Conservation (phyloP, 2,797 vertebrate genomes). For the Xiphorhynchus erythropygius region DNA sequence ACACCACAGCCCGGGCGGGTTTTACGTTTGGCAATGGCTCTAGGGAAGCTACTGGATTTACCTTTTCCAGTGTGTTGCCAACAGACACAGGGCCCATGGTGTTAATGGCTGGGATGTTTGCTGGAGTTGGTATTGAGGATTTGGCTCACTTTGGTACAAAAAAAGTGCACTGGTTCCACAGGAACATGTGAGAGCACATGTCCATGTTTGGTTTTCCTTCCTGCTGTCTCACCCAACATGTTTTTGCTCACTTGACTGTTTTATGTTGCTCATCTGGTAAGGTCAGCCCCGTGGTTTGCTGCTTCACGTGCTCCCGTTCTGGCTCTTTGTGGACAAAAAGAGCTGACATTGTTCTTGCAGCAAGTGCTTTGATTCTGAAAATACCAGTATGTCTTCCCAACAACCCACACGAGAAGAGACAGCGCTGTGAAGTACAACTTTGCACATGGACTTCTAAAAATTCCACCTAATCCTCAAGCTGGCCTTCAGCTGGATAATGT, state of each 20-base stretch:
- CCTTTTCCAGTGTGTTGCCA: fast-evolving
- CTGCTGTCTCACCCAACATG: neutral
- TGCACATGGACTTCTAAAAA: neutral
- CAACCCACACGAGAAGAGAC: fast-evolving
- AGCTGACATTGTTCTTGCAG: neutral
- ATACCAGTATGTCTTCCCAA: neutral
- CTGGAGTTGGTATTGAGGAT: fast-evolving
- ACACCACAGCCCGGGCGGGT: fast-evolving
- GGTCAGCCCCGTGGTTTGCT: neutral
- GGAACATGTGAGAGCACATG: neutral
- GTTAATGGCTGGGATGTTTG: neutral
- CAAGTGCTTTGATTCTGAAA: neutral
- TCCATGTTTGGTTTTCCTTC: neutral
- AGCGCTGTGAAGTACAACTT: fast-evolving
- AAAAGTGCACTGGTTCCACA: fast-evolving
- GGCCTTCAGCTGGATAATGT: neutral
- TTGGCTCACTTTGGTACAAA: neutral
- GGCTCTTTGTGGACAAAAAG: neutral
- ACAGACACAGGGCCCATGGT: fast-evolving
- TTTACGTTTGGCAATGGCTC: neutral
- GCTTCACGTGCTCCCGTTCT: fast-evolving
- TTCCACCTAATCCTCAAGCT: neutral
- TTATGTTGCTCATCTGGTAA: neutral
- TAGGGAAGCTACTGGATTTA: neutral
- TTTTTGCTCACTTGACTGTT: neutral